Percentiles rank a stretch among this genome's conserved stretches.
Evolutionary conservation across 2,888 invertebrate genomes (phyloP).

Genomic region (Diabrotica balteata): DNA sequence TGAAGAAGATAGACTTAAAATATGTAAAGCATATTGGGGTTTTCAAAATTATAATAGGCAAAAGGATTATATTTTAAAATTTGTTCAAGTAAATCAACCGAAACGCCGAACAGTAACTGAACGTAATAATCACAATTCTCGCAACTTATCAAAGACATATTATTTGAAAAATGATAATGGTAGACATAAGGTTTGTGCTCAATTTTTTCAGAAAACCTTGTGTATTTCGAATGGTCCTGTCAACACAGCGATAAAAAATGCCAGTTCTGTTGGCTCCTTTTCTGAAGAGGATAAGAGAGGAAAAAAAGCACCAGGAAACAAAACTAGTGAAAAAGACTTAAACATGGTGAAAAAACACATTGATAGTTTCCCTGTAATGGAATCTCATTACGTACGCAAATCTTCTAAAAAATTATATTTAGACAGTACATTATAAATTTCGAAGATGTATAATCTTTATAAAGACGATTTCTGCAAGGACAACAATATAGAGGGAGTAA

Average conservation of each 20-base stretch:
- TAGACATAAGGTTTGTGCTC: neutral
- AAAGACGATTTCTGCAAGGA: neutral
- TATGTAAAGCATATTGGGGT: neutral
- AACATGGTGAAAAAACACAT: constrained; percentile 9
- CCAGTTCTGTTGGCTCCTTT: neutral
- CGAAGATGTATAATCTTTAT: constrained; percentile 2
- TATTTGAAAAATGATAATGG: constrained; percentile 4
- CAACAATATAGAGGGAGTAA: neutral
- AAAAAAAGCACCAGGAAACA: constrained; percentile 11
- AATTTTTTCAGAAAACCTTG: neutral
- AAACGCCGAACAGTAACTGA: neutral
- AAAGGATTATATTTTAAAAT: constrained; percentile 1
- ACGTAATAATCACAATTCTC: neutral
- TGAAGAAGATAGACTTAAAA: neutral
- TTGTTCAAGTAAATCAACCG: too few species aligned
- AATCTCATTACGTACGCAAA: constrained; percentile 12
- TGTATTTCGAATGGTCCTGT: constrained; percentile 1
- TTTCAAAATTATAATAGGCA: neutral
- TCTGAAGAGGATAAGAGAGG: constrained; percentile 18
- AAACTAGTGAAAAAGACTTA: constrained; percentile 1
- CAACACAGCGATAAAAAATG: constrained; percentile 1
- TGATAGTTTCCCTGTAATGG: constrained; percentile 13
- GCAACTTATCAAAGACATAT: neutral
- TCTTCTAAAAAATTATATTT: constrained; percentile 4
- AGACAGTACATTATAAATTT: constrained; percentile 11